Percentiles rank a stretch among this genome's conserved stretches.
These are phyloP conservation scores for Caerostris darwini DNA, from an alignment of 1,140 invertebrate species.

Conservation along the genomic window DNA sequence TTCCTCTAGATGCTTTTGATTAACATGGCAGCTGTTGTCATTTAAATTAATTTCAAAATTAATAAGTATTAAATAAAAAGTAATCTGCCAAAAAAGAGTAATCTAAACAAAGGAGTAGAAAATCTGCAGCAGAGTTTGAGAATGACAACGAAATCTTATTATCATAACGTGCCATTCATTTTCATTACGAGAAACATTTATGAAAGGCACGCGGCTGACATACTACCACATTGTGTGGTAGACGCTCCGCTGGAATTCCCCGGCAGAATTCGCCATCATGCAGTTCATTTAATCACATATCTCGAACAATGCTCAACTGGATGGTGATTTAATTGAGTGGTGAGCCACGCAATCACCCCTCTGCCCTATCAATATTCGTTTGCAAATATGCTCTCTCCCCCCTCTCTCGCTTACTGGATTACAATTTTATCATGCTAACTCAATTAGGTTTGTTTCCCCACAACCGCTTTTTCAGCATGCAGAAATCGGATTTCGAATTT, in stretches of 20 bases:
- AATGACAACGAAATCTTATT: neutral
- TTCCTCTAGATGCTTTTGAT: too few species aligned
- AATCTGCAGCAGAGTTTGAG: neutral
- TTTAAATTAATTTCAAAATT: too few species aligned
- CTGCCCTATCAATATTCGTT: conserved; percentile 18
- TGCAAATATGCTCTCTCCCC: conserved; percentile 16
- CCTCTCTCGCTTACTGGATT: neutral
- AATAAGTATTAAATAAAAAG: too few species aligned
- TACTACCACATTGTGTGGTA: neutral
- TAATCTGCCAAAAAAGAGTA: neutral
- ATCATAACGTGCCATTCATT: neutral
- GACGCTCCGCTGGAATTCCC: neutral
- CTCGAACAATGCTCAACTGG: conserved; percentile 28
- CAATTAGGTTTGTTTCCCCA: neutral
- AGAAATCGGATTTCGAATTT: neutral
- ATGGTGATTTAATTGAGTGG: conserved; percentile 66
- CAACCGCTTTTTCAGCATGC: neutral
- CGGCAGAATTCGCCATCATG: neutral
- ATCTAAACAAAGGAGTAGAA: neutral
- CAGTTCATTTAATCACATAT: conserved; percentile 18
- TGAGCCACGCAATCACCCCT: conserved; percentile 18
- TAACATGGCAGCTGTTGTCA: too few species aligned
- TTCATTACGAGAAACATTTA: neutral
- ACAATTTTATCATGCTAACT: neutral
- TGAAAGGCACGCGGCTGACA: neutral